Conservation (phyloP, 2,797 vertebrate genomes). For the Myotis pilosus region DNA sequence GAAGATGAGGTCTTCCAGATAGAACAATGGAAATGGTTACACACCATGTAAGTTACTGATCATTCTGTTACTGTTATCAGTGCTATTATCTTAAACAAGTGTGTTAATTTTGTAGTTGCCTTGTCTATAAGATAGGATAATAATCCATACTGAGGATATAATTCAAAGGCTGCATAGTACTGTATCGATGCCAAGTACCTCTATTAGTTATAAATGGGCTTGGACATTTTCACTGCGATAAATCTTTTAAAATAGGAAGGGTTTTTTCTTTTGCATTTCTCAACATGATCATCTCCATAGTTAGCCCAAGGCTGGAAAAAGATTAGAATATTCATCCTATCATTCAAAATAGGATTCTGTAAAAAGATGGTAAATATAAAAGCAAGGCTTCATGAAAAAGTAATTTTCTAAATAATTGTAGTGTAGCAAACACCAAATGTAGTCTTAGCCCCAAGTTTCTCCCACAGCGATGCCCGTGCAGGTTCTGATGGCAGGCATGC, state of each 20-base stretch:
- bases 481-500: neutral
- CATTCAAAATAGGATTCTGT: neutral
- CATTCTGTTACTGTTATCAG: neutral
- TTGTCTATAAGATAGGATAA: neutral
- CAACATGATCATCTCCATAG: neutral
- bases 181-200: neutral
- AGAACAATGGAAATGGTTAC: neutral
- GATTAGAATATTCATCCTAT: neutral
- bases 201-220: neutral
- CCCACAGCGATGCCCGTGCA: neutral
- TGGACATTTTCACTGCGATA: neutral
- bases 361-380: neutral
- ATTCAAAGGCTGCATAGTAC: neutral
- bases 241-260: neutral
- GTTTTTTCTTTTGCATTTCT: neutral
- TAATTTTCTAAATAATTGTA: neutral
- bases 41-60: no score
- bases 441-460: neutral
- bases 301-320: neutral
- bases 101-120: neutral
- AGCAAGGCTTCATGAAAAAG: neutral
- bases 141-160: neutral
- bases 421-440: neutral
- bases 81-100: neutral
- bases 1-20: neutral